Base-by-base conservation (phyloP, 2,797 vertebrate species). In the Ataeniobius toweri region DNA sequence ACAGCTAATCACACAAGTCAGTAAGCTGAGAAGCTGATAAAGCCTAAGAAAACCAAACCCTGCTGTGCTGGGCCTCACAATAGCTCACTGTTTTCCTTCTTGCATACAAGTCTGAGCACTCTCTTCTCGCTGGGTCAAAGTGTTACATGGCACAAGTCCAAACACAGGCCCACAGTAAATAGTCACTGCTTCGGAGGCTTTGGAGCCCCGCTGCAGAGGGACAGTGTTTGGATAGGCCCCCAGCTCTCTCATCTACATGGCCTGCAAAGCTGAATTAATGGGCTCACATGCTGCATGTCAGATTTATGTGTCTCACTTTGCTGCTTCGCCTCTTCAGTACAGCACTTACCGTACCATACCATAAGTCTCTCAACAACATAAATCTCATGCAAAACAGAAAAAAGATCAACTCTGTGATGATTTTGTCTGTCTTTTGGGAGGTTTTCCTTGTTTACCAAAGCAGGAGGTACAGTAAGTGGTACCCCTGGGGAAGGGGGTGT, bases 241-340 rank as follows among this genome's bases (percentile, higher is more conserved):
- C 80, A 91, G 86, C 90, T 53, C 77, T 94, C 95, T 96, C 95
- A 96, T 97, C 96, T 94, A 95, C 96, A 94, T 85, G 90, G 86
- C 87, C 91, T 89, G 92, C 96, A 96, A 96, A 94, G 94, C 94
- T 94, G 95, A 97, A 97, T 97, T 96, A 96, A 97, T 98, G 97
- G 96, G 96, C 96, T 96, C 95, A 96, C 96, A 95, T 93, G 93
- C 95, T 89, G 95, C 93, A 94, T 95, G 96, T 96, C 94, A 95
- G 96, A 97, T 97, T 97, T 96, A 96, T 82, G 58, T 63, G 58
- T 97, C 96, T 96, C 95, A 92, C 95, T 93, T 94, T 88, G 94
- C 85, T 92, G 95, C 94, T 94, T 94, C 89, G 89, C 92, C 95
- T 94, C 92, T 91, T 89, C 92, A 90, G 94, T 90, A 92, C 92